Evolutionary conservation across 2,888 invertebrate species (phyloP), one percentile per base, ranked within the genome.

Genomic region (Drosophila atroscutellata): DNA sequence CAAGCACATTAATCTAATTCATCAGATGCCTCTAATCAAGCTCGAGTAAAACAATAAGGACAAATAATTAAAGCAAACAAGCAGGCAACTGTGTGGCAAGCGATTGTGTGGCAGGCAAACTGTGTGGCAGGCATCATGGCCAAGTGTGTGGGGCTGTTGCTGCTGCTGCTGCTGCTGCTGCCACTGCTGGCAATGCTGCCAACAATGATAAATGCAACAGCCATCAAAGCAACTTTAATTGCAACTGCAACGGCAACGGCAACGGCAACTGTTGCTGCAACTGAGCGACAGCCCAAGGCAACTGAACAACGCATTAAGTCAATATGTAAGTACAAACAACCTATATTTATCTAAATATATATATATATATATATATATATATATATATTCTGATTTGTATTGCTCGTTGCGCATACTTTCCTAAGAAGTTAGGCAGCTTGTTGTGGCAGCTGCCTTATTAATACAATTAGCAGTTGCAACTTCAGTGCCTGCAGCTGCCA

Each of bases 21-120:
- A 80, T 83, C 81, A 75, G 75, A 81, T 81, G 77, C 83, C 65
- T 80, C 77, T 77, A 81, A 81, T 81, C 83, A 81, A 77, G 80
- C 74, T 36, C 54, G 47, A 64, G 37, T 65, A 32, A 50, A 69
- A 66, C 81, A 76, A 79, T 68, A 72, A 78, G 70, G 58, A 63
- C 72, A 82, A 78, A 83, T 74, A 81, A 82, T 75, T 76, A 77
- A 69, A 56, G 52, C 60, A 63, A 66, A 72, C 61, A 66, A 61
- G 37, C 9, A 26, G n/a, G 39, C 59, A 58, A 60, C 54, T 54
- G 36, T 24, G 28, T 42, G 50, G 39, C 36, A 37, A 58, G 60
- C 39, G 54, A 47, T 28, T 45, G 45, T 20, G 51, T 36, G 36
- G 36, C 15, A 36, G 36, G 30, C 52, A 58, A 63, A 58, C 36